Evolutionary conservation across 1,140 invertebrate genomes (phyloP), one percentile per base, ranked within the genome.

Genomic region (Oscheius sp.): DNA sequence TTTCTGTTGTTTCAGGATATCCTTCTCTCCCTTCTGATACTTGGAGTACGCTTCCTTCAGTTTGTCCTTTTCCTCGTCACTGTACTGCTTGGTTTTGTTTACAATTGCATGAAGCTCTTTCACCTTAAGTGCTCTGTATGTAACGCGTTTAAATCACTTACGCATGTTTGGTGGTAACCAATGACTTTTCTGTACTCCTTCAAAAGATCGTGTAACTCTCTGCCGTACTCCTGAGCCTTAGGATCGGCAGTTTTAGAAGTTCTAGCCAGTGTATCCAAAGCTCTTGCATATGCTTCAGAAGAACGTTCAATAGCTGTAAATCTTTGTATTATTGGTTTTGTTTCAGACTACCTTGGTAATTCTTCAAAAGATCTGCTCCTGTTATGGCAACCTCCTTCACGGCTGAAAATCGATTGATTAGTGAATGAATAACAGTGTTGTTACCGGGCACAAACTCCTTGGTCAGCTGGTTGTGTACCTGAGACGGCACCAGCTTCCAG

Each of bases 1-100:
- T 23, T 23, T 55, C 23, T 55, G 49, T 7, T 15, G 15, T 23
- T 23, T 55, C 7, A 23, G 7, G 28, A 55, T 55, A 23, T 55
- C 49, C 28, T 55, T 55, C 23, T 55, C 49, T 4, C 28, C 49
- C 23, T 55, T 55, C 23, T 55, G 52, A 55, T 68, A 68, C 32
- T 38, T 38, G 0, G 52, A 2, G 34, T 23, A 68, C 20, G 35
- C 45, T 13, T 49, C 45, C 26, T 68, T 68, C 55, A 68, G n/a
- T 28, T 36, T 68, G 2, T 68, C 67, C 36, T 68, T 68, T 34
- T 68, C 67, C 32, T 68, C 55, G 28, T 58, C 61, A 23, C 67
- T 68, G 31, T 68, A 68, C 34, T 46, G 34, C 38, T 45, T 49
- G 18, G 55, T 55, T 35, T 68, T 68, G 49, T 45, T 32, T 0